Evolutionary conservation across 2,113 vertebrate species (phyloP).

Genomic region (Speoplatyrhinus poulsoni): DNA sequence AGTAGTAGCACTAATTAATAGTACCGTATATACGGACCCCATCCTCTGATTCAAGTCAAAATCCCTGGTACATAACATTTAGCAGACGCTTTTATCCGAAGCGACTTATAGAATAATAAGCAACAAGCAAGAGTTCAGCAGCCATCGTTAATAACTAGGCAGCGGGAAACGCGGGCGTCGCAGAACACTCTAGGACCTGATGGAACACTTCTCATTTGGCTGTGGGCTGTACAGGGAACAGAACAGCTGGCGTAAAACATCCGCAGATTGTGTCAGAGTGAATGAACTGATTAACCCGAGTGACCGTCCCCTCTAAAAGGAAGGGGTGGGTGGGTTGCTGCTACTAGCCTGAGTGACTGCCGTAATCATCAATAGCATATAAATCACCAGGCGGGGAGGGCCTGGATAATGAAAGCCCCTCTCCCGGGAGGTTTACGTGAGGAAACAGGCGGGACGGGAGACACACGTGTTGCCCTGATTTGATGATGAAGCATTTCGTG

Average conservation of each 20-base stretch:
- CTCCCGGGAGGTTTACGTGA: constrained; percentile 16
- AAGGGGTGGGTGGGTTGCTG: constrained; percentile 23
- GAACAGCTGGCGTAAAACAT: constrained; percentile 58
- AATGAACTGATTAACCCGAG: constrained; percentile 79
- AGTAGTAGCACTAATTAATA: background rate
- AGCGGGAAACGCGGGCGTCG: constrained; percentile 22
- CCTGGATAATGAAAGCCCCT: constrained; percentile 40
- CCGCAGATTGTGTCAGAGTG: constrained; percentile 68
- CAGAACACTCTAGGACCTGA: constrained; percentile 32
- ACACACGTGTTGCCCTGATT: background rate
- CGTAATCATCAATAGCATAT: constrained; percentile 73
- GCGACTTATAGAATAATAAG: background rate
- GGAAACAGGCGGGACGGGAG: background rate
- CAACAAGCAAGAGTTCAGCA: background rate
- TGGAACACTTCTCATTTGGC: constrained; percentile 53
- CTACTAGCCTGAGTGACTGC: constrained; percentile 62
- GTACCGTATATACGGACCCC: background rate
- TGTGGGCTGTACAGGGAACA: constrained; percentile 47
- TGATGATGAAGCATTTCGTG: too few species aligned
- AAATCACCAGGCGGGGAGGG: constrained; percentile 62
- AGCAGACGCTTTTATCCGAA: too few species aligned
- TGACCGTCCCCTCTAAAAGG: constrained; percentile 61
- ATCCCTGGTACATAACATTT: constrained; percentile 36
- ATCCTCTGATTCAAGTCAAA: constrained; percentile 38
- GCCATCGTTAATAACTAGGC: background rate